Conservation (phyloP, 2,113 vertebrate genomes). For the Carassius auratus region DNA sequence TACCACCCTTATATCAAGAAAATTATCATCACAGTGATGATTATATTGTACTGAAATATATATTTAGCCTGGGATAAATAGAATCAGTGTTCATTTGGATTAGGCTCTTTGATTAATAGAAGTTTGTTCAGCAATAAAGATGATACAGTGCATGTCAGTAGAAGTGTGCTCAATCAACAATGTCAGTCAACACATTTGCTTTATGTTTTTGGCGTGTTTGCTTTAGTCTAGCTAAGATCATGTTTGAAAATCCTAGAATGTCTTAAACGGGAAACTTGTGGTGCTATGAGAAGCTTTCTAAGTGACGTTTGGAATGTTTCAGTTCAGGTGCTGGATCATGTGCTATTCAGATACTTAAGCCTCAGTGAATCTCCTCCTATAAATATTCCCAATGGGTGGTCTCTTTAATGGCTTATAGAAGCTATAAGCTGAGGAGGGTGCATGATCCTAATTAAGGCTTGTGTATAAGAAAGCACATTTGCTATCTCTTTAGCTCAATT, state of each 20-base stretch:
- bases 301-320: conserved; percentile 45
- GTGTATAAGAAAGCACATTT: conserved; percentile 16
- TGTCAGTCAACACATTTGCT: not conserved
- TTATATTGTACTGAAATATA: conserved; percentile 49
- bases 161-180: not conserved
- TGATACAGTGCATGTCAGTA: not conserved
- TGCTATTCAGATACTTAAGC: conserved; percentile 26
- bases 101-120: not conserved
- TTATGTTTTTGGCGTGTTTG: not conserved
- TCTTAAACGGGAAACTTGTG: not conserved
- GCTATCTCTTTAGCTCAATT: not conserved
- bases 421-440: not conserved
- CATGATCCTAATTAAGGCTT: conserved; percentile 7
- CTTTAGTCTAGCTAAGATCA: not conserved
- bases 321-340: conserved; percentile 33
- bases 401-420: conserved; percentile 18
- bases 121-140: not conserved
- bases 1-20: too few relatives aligned
- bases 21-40: too few relatives aligned
- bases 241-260: not conserved
- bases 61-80: not conserved
- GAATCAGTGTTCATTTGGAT: not conserved
- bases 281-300: not conserved
- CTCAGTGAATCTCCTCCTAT: conserved; percentile 45
- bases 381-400: conserved; percentile 49